Conservation (phyloP, 2,113 vertebrate genomes). For the Cryptoleucopteryx plumbea region DNA sequence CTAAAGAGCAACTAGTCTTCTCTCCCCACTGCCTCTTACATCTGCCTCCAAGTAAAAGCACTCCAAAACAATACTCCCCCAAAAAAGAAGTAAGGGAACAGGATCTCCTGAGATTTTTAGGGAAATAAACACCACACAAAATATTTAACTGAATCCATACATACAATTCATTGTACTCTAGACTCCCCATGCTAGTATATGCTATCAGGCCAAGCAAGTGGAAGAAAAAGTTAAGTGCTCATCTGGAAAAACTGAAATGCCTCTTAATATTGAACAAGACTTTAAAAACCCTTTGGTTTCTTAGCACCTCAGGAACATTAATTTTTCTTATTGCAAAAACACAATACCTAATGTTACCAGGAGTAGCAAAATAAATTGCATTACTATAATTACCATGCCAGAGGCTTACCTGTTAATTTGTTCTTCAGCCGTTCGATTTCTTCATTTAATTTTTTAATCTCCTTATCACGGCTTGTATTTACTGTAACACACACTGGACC, state of each 20-base stretch:
- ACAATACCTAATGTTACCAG: neutral
- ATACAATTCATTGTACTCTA: neutral
- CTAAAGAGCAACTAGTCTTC: neutral
- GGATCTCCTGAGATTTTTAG: neutral
- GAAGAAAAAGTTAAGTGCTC: neutral
- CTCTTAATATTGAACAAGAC: neutral
- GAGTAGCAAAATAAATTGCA: neutral
- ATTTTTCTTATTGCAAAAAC: neutral
- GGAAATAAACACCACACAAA: neutral
- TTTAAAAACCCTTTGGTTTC: neutral
- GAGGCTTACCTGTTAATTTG: slow-evolving; percentile 85
- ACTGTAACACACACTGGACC: slow-evolving; percentile 75
- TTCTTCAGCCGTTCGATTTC: slow-evolving; percentile 93
- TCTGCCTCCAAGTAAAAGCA: neutral
- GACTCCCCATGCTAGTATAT: neutral
- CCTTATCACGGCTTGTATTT: slow-evolving; percentile 83
- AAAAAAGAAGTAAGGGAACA: neutral
- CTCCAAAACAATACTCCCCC: neutral
- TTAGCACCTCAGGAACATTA: neutral
- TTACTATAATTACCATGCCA: neutral
- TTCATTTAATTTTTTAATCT: slow-evolving; percentile 93
- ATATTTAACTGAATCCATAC: neutral
- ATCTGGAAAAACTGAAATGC: neutral
- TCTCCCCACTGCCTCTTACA: neutral
- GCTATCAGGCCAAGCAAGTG: neutral